phyloP scores from a whole-genome alignment of 1,140 invertebrate species.

The Amphibalanus amphitrite region DNA sequence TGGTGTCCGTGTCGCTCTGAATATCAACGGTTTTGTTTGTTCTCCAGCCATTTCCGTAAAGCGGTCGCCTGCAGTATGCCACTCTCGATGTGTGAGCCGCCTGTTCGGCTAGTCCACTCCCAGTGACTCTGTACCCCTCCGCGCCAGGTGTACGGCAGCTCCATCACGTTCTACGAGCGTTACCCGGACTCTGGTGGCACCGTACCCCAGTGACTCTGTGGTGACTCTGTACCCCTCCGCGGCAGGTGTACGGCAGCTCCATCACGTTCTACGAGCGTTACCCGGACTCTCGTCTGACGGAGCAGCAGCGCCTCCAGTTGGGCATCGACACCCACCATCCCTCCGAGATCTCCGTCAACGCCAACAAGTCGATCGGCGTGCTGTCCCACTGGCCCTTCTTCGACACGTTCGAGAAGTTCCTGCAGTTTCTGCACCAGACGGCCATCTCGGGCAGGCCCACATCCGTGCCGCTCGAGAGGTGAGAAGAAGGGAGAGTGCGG shows the following conservation, averaged over 20 bases:
- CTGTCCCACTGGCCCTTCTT: constrained; percentile 96
- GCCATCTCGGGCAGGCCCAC: constrained; percentile 49
- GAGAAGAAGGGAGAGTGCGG: constrained; percentile 4
- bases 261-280: constrained; percentile 90
- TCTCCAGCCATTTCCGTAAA: too few relatives aligned
- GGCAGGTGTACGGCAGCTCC: constrained; percentile 83
- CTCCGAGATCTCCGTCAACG: constrained; percentile 46
- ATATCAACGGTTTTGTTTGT: too few relatives aligned
- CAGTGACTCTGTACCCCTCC: too few relatives aligned
- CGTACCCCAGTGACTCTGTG: too few relatives aligned
- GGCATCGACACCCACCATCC: constrained; percentile 29
- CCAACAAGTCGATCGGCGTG: constrained; percentile 88
- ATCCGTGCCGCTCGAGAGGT: constrained; percentile 77
- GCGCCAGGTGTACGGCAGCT: constrained; percentile 85
- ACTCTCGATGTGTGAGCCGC: too few relatives aligned
- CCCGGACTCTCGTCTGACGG: constrained; percentile 40
- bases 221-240: too few relatives aligned
- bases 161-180: constrained; percentile 91
- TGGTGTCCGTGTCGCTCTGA: too few relatives aligned
- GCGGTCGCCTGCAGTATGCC: too few relatives aligned
- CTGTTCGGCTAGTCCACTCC: too few relatives aligned
- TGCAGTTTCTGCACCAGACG: constrained; percentile 61
- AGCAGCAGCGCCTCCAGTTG: constrained; percentile 47
- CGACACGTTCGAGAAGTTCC: constrained; percentile 80
- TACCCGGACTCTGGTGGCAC: constrained; percentile 38